phyloP scores from a whole-genome alignment of 2,797 vertebrate genomes.

The Botia kubotai region DNA sequence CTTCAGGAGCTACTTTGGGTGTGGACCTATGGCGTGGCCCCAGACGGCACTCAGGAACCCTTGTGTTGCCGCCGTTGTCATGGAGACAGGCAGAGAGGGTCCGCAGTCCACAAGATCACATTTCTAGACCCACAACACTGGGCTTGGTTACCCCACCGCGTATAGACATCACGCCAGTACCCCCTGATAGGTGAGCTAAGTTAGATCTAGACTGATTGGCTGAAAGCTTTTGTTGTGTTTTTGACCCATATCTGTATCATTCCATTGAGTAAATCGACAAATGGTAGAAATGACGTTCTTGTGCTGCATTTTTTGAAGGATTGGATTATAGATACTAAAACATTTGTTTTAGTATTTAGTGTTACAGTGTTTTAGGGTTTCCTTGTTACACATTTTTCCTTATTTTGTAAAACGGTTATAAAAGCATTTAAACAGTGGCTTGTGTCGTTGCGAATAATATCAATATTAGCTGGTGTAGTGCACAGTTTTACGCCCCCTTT shows the following conservation, averaged over 20 bases:
- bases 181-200: slow-evolving; percentile 84
- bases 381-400: no score
- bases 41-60: slow-evolving; percentile 88
- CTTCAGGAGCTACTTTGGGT: slow-evolving; percentile 81
- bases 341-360: no score
- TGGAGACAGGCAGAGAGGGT: slow-evolving; percentile 88
- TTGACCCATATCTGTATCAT: neutral
- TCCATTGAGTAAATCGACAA: no score
- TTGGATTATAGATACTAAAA: no score
- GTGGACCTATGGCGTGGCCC: slow-evolving; percentile 89
- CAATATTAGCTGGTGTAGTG: no score
- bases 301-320: no score
- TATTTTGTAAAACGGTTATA: no score
- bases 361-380: no score
- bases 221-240: neutral
- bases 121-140: slow-evolving; percentile 88
- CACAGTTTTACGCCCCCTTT: no score
- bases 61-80: slow-evolving; percentile 90
- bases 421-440: no score
- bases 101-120: slow-evolving; percentile 82
- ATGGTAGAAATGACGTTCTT: no score
- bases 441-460: no score
- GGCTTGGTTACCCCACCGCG: slow-evolving; percentile 84
- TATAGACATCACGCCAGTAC: slow-evolving; percentile 90
- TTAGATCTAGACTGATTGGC: neutral